Evolutionary conservation across 2,888 invertebrate species (phyloP).

Genomic region (Barypeithes pellucidus): DNA sequence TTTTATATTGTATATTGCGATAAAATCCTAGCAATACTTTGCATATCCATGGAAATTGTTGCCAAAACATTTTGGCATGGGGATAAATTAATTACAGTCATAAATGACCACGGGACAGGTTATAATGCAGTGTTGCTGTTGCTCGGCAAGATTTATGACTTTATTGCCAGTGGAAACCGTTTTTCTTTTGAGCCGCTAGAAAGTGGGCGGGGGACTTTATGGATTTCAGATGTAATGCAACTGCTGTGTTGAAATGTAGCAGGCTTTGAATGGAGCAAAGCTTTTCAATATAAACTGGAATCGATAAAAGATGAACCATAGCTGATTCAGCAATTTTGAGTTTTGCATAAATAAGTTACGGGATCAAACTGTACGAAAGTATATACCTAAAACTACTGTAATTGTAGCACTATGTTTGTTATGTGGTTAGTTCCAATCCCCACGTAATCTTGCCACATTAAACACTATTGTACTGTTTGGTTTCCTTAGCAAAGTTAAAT

Average conservation of each 20-base stretch:
- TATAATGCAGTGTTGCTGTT: slow-evolving; percentile 7
- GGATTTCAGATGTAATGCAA: background rate
- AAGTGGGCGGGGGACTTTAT: background rate
- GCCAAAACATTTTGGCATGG: slow-evolving; percentile 14
- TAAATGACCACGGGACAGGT: slow-evolving; percentile 26
- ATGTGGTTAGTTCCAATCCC: background rate
- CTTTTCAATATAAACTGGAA: no score
- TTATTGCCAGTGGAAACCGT: background rate
- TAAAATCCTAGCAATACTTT: background rate
- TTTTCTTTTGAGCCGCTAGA: background rate
- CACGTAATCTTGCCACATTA: background rate
- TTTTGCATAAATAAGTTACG: no score
- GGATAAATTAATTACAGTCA: slow-evolving; percentile 24
- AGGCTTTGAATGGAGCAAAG: no score
- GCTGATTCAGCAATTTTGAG: no score
- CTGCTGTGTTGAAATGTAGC: background rate
- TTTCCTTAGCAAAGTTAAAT: slow-evolving; percentile 14
- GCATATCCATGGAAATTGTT: slow-evolving; percentile 12
- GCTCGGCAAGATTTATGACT: background rate
- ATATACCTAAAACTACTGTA: no score
- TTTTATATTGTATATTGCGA: background rate
- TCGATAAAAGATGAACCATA: no score
- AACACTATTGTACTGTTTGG: slow-evolving; percentile 5
- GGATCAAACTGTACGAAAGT: no score
- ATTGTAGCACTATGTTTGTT: no score